Evolutionary conservation across 2,888 invertebrate genomes (phyloP).

Genomic region (Xylophagus ater): DNA sequence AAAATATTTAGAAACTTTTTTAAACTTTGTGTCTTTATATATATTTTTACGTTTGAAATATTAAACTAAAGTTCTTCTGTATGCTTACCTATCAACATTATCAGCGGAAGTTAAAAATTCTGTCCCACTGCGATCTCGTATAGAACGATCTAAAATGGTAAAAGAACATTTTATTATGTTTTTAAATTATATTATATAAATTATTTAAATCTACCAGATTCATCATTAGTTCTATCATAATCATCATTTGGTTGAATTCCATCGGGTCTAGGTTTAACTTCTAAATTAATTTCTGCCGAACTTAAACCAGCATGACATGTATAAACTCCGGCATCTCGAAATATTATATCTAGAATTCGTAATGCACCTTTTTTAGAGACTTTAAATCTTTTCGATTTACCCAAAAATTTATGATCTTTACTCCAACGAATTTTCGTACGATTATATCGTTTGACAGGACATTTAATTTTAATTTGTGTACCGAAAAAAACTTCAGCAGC

Average conservation of each 20-base stretch:
- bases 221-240: slow-evolving; percentile 46
- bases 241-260: slow-evolving; percentile 74
- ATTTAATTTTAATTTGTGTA: slow-evolving; percentile 85
- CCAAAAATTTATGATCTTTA: slow-evolving; percentile 68
- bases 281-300: slow-evolving; percentile 66
- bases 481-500: slow-evolving; percentile 83
- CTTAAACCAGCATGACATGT: slow-evolving; percentile 77
- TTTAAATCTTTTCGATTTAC: slow-evolving; percentile 71
- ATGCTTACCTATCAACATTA: too few species aligned
- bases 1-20: too few species aligned
- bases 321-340: slow-evolving; percentile 74
- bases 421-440: slow-evolving; percentile 80
- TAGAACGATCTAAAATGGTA: slow-evolving; percentile 29
- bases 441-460: slow-evolving; percentile 74
- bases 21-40: too few species aligned
- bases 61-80: too few species aligned
- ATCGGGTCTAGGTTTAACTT: slow-evolving; percentile 68
- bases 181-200: background rate
- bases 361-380: slow-evolving; percentile 86
- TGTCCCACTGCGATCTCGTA: slow-evolving; percentile 34
- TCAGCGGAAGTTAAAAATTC: slow-evolving; percentile 38
- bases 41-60: too few species aligned
- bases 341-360: slow-evolving; percentile 68
- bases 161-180: background rate
- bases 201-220: slow-evolving; percentile 27